These are phyloP conservation scores for Eidolon helvum DNA, from an alignment of 2,113 vertebrate species.

Conservation along the genomic window DNA sequence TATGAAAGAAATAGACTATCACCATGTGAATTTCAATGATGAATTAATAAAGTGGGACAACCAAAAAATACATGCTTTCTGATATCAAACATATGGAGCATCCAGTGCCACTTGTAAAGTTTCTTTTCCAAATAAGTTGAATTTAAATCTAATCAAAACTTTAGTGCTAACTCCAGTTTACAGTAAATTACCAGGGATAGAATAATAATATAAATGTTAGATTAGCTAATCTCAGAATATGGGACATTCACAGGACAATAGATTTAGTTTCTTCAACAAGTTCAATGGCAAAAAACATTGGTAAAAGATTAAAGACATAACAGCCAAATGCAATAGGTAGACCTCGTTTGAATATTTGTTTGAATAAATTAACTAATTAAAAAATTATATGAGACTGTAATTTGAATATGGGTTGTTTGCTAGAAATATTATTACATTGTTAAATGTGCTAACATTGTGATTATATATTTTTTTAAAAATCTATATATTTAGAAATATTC, in stretches of 20 bases:
- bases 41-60: not conserved
- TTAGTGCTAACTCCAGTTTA: not conserved
- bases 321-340: not conserved
- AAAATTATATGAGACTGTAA: not conserved
- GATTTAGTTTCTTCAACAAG: not conserved
- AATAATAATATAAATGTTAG: not conserved
- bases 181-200: not conserved
- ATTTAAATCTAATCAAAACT: not conserved
- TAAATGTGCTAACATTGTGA: not conserved
- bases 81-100: not conserved
- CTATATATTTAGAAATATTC: not conserved
- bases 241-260: not conserved
- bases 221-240: not conserved
- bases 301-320: not conserved
- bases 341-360: not conserved
- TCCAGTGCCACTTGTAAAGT: not conserved
- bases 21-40: not conserved
- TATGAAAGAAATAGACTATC: not conserved
- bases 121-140: not conserved
- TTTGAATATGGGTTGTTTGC: not conserved
- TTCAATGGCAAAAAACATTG: not conserved
- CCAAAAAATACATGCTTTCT: not conserved
- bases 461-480: not conserved
- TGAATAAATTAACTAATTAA: not conserved
- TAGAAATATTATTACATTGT: not conserved